Evolutionary conservation across 2,113 vertebrate genomes (phyloP).

Genomic region (Columbina picui): DNA sequence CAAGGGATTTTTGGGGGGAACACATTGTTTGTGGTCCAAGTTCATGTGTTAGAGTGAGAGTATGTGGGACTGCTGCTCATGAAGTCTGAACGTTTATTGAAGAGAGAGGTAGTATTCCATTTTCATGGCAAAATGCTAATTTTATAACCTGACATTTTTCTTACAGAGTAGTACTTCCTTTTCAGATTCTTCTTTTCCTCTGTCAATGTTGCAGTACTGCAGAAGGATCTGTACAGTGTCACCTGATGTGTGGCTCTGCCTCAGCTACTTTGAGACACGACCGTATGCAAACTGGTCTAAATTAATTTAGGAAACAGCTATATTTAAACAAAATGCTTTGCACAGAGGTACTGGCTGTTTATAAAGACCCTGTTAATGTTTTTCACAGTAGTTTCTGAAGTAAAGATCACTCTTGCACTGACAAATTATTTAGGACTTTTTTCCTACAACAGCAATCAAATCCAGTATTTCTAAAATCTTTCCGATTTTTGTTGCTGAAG

Average conservation of each 20-base stretch:
- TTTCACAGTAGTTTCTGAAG: background rate
- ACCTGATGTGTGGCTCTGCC: background rate
- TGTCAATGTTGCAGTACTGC: background rate
- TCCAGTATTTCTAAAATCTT: background rate
- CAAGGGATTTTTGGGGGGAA: background rate
- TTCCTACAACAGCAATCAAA: background rate
- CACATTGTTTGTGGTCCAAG: background rate
- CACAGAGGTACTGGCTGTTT: background rate
- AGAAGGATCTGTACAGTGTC: background rate
- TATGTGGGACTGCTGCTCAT: background rate
- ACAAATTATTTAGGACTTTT: background rate
- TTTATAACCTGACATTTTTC: background rate
- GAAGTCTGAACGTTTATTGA: background rate
- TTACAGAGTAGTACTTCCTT: background rate
- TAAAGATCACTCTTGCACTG: background rate
- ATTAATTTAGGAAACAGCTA: background rate
- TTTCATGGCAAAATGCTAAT: background rate
- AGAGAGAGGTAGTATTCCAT: background rate
- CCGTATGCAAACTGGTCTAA: background rate
- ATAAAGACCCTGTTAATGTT: background rate
- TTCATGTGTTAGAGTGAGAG: background rate
- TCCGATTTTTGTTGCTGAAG: background rate
- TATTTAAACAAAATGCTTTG: background rate
- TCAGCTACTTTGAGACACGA: background rate
- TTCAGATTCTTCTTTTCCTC: background rate